Evolutionary conservation across 2,888 invertebrate species (phyloP).

Genomic region (Drosophila mulleri): DNA sequence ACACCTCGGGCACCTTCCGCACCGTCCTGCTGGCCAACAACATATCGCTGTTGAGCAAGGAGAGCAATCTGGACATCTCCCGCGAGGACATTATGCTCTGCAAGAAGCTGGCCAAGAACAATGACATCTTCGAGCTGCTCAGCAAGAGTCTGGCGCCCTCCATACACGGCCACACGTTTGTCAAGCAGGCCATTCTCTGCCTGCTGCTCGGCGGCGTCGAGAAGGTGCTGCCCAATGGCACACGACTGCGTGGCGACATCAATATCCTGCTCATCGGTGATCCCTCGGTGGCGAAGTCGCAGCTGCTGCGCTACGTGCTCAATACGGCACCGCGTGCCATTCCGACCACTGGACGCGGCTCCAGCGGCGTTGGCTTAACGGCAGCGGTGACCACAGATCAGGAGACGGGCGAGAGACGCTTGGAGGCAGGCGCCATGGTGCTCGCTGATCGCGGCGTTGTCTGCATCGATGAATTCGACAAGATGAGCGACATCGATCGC

Average conservation of each 20-base stretch:
- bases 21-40: slow-evolving; percentile 97
- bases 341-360: slow-evolving; percentile 98
- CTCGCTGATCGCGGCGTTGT: slow-evolving; percentile 99
- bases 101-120: slow-evolving; percentile 90
- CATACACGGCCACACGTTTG: slow-evolving; percentile 98
- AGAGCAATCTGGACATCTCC: slow-evolving; percentile 91
- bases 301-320: slow-evolving; percentile 96
- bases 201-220: slow-evolving; percentile 97
- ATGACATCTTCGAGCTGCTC: slow-evolving; percentile 94
- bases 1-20: slow-evolving; percentile 95
- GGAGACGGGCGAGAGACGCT: slow-evolving; percentile 94
- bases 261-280: slow-evolving; percentile 98
- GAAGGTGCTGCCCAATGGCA: slow-evolving; percentile 96
- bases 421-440: slow-evolving; percentile 99
- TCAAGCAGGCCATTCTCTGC: slow-evolving; percentile 98
- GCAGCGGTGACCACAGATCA: slow-evolving; percentile 98
- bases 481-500: slow-evolving; percentile 99
- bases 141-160: slow-evolving; percentile 98
- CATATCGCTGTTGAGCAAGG: slow-evolving; percentile 95
- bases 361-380: slow-evolving; percentile 99
- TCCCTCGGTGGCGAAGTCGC: slow-evolving; percentile 99
- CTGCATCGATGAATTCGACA: slow-evolving; percentile 98
- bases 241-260: slow-evolving; percentile 94
- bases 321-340: slow-evolving; percentile 98
- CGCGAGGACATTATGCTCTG: slow-evolving; percentile 95